phyloP scores from a whole-genome alignment of 1,140 invertebrate species.

The Drosophila bocki region DNA sequence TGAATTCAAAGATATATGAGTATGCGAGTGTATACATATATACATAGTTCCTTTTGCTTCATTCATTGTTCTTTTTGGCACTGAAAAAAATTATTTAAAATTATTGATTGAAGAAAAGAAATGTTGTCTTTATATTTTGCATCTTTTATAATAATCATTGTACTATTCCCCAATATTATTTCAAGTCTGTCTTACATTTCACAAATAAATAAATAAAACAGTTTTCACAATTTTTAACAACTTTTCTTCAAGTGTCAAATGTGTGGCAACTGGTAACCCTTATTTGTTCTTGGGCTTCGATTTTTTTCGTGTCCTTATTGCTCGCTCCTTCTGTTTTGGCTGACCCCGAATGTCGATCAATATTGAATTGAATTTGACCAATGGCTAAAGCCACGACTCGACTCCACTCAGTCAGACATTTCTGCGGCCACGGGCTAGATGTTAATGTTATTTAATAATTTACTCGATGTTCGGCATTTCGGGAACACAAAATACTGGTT shows the following conservation, averaged over 20 bases:
- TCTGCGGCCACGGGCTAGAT: conserved; percentile 32
- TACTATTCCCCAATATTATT: background rate
- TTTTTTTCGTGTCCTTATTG: conserved; percentile 55
- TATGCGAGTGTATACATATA: conserved; percentile 6
- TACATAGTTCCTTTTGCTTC: background rate
- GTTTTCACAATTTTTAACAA: background rate
- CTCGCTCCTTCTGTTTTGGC: conserved; percentile 11
- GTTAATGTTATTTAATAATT: conserved; percentile 72
- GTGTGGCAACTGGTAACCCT: conserved; percentile 51
- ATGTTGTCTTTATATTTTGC: background rate
- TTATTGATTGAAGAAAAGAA: no score
- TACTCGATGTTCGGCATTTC: conserved; percentile 30
- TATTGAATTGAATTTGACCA: conserved; percentile 76
- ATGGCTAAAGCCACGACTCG: conserved; percentile 39
- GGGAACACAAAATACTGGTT: conserved; percentile 8
- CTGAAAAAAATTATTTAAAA: background rate
- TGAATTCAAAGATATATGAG: conserved; percentile 17
- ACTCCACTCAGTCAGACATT: conserved; percentile 7
- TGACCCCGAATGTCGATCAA: conserved; percentile 57
- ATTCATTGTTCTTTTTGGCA: conserved; percentile 26
- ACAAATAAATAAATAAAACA: background rate
- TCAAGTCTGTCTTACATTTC: no score
- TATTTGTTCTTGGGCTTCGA: conserved; percentile 47
- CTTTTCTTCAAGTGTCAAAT: conserved; percentile 4
- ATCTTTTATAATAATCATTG: background rate